Evolutionary conservation across 1,140 invertebrate genomes (phyloP), one percentile per base, ranked within the genome.

Genomic region (Harlomillsia oculata): DNA sequence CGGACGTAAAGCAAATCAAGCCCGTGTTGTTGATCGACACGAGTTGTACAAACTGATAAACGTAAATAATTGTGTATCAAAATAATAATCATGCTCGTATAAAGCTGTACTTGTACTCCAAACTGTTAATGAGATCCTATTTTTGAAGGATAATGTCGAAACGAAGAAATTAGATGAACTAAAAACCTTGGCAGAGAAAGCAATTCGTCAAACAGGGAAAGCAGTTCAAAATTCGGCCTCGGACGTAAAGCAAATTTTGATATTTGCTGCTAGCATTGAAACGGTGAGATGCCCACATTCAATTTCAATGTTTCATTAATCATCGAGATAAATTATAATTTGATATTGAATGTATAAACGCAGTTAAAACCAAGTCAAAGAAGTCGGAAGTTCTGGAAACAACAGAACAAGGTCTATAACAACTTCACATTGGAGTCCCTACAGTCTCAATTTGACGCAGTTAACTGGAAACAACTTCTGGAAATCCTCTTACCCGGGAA

Each of bases 291-390:
- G 32, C 30, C 36, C 45, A 48, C n/a, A 32, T 48, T 21, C 36
- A 18, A 48, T 29, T 51, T 37, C 49, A 20, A 25, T 26, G 25
- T 6, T 13, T 26, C 18, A 45, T 44, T 25, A 5, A 21, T 21
- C 21, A 23, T 44, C 5, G 5, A 32, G 2, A 9, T 32, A 34
- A 2, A 49, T 30, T 49, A 34, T 11, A 14, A 20, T 18, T 23
- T 39, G 6, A n/a, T 20, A 32, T 21, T 50, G 18, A 2, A n/a
- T 21, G 34, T 18, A 18, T 8, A 23, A 20, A 41, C 14, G 32
- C 43, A 64, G 62, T 52, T 64, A 14, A 53, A 53, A n/a, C 62
- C 62, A 13, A 58, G 62, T 53, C 59, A 61, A 28, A 20, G 62
- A 44, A 61, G 34, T 16, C 49, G 55, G 20, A 64, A 64, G 52